Evolutionary conservation across 2,888 invertebrate genomes (phyloP).

Genomic region (Myopa tessellatipennis): DNA sequence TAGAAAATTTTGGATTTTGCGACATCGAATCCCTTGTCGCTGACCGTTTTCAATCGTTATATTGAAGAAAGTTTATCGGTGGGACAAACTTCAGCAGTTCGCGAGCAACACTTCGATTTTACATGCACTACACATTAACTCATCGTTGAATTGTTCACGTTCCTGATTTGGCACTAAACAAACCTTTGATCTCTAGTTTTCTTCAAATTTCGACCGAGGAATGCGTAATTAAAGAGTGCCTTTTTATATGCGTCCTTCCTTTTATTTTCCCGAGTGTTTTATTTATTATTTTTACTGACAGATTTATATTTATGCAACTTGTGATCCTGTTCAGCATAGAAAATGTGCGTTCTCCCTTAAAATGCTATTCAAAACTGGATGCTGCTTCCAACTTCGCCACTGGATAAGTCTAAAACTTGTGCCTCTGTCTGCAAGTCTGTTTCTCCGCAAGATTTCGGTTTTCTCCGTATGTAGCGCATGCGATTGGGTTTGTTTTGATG

Average conservation of each 20-base stretch:
- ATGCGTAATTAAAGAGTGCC: too few species aligned
- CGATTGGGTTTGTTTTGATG: constrained; percentile 36
- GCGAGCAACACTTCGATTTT: too few species aligned
- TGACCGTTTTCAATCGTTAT: constrained; percentile 26
- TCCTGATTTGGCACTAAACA: too few species aligned
- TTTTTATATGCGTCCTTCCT: background rate
- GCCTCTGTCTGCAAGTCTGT: background rate
- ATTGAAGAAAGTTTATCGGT: too few species aligned
- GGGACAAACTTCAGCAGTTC: too few species aligned
- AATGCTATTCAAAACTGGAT: constrained; percentile 65
- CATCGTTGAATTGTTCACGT: too few species aligned
- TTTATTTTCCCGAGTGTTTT: constrained; percentile 32
- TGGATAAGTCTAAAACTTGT: constrained; percentile 24
- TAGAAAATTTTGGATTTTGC: constrained; percentile 29
- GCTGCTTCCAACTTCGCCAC: constrained; percentile 56
- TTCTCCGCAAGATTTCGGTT: background rate
- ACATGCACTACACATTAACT: too few species aligned
- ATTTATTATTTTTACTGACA: constrained; percentile 26
- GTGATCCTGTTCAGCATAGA: background rate
- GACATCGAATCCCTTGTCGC: background rate
- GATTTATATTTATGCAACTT: constrained; percentile 31
- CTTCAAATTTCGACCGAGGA: too few species aligned
- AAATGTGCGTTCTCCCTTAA: constrained; percentile 49
- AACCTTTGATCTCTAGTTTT: too few species aligned
- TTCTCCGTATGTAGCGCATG: constrained; percentile 43